A percentile compares a stretch with the other conserved stretches of the same genome.
phyloP scores from a whole-genome alignment of 2,888 invertebrate genomes.

The Acanthosepion esculentum region DNA sequence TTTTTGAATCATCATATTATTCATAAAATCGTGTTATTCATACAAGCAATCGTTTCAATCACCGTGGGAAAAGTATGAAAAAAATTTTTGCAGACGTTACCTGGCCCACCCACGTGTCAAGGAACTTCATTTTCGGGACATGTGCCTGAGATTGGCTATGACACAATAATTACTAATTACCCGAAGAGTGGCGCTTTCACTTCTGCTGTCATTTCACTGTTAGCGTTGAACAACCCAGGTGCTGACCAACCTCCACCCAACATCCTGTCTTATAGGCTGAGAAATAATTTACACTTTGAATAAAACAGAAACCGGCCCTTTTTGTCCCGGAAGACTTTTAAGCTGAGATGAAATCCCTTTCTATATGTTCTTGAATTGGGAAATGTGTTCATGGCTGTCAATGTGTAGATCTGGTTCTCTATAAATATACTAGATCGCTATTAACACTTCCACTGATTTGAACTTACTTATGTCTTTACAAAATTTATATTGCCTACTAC shows the following conservation, averaged over 20 bases:
- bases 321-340: neutral
- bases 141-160: constrained; percentile 2
- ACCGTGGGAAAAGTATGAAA: neutral
- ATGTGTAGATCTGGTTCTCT: no score
- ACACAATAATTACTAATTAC: constrained; percentile 33
- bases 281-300: neutral
- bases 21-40: neutral
- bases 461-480: no score
- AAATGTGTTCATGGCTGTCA: neutral
- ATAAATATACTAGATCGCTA: no score
- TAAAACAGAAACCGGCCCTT: neutral
- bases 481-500: no score
- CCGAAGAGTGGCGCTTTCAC: neutral
- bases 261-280: neutral
- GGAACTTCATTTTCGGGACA: neutral
- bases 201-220: constrained; percentile 17
- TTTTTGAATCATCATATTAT: neutral
- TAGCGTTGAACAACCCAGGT: neutral
- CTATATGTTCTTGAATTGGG: neutral
- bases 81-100: neutral
- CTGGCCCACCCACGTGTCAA: neutral
- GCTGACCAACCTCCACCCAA: neutral
- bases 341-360: neutral
- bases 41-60: neutral
- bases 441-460: no score